These are phyloP conservation scores for Cyprinodon diabolis DNA, from an alignment of 2,797 vertebrate species.

Conservation along the genomic window DNA sequence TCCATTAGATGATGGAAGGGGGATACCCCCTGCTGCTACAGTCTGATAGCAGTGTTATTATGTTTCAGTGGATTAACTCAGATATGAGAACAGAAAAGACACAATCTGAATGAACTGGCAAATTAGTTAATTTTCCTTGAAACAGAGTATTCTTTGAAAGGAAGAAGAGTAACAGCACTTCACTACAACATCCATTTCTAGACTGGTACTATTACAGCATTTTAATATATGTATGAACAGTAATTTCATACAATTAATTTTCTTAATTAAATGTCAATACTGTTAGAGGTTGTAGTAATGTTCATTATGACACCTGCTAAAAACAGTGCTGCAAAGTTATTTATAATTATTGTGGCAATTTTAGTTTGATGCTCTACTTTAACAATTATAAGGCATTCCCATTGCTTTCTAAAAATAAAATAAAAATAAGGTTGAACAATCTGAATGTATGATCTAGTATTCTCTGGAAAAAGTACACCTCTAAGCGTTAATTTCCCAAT, in stretches of 20 bases:
- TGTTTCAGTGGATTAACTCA: slow-evolving; percentile 24
- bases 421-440: slow-evolving; percentile 25
- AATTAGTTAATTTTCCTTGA: slow-evolving; percentile 2
- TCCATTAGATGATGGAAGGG: slow-evolving; percentile 41
- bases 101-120: slow-evolving; percentile 18
- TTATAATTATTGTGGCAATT: slow-evolving; percentile 9
- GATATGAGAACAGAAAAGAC: slow-evolving; percentile 17
- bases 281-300: background rate
- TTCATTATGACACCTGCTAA: background rate
- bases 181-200: too few species aligned
- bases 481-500: too few species aligned
- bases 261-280: background rate
- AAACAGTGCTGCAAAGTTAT: slow-evolving; percentile 1
- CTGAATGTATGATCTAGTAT: slow-evolving; percentile 16
- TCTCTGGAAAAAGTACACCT: slow-evolving; percentile 24
- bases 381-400: slow-evolving; percentile 29
- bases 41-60: slow-evolving; percentile 44
- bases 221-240: too few species aligned
- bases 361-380: slow-evolving; percentile 7
- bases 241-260: background rate
- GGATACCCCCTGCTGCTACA: slow-evolving; percentile 26
- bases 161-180: background rate
- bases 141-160: background rate
- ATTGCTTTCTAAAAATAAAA: slow-evolving; percentile 24
- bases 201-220: background rate